Base-by-base conservation (phyloP, 2,888 invertebrate genomes). In the Sphaerophoria taeniata region DNA sequence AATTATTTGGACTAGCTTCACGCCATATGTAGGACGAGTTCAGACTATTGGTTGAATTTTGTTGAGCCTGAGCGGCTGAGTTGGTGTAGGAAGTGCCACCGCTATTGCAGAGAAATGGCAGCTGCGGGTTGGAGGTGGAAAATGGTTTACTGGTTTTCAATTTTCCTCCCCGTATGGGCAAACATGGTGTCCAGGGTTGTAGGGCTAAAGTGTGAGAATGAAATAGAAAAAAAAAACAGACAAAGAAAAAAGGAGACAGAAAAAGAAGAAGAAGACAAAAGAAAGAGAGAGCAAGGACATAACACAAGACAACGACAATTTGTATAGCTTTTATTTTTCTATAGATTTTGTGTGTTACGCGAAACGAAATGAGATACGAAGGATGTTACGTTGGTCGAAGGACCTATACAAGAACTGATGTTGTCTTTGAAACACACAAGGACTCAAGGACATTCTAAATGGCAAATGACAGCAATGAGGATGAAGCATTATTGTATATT, bases 11-110 rank as follows among this genome's bases (percentile, higher is more conserved):
- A 88, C 91, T 92, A 14, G 92, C 92, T 88, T 92, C 92, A 72
- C 92, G 91, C 92, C 92, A 92, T 65, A 92, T 92, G 78, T 90
- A 92, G n/a, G 92, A 92, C 36, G 92, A 92, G 79, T 92, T 92
- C 36, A 92, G 87, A 60, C 92, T 92, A 87, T 89, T 91, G 3
- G 90, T 90, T 36, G 92, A 92, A 71, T 90, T 90, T 86, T 91
- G 92, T 51, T 90, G 70, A 55, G 80, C 87, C 77, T 63, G 88
- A 65, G 85, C 88, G 53, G 87, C 83, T 78, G 88, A 84, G 87
- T 78, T 88, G 75, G 65, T 71, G 56, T 85, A 86, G 16, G 88
- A 87, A 45, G 75, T 60, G 75, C 88, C 88, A 6, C 88, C 88
- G 73, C 77, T 82, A 47, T 89, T 90, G 87, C 91, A 91, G 83